A percentile compares a stretch with the other conserved stretches of the same genome.
Evolutionary conservation across 2,797 vertebrate genomes (phyloP).

Genomic region (Melopsittacus undulatus): DNA sequence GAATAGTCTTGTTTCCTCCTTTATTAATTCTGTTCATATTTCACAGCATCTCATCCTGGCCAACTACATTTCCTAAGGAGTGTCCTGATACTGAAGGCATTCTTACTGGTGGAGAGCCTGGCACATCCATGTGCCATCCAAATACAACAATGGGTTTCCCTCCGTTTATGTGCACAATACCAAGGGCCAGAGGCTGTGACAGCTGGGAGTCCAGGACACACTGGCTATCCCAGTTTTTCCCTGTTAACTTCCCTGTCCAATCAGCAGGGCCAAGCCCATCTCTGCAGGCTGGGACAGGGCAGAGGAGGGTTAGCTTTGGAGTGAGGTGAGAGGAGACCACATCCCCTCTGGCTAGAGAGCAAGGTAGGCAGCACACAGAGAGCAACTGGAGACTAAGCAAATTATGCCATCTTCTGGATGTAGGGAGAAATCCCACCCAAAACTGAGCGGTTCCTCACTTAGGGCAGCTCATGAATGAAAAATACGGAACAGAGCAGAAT

Average conservation of each 20-base stretch:
- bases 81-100: background rate
- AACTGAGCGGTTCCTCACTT: fast-evolving
- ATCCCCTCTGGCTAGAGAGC: background rate
- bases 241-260: background rate
- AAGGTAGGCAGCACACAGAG: background rate
- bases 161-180: background rate
- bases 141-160: background rate
- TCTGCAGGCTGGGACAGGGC: background rate
- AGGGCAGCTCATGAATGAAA: background rate
- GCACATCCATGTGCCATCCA: background rate
- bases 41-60: background rate
- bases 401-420: constrained; percentile 35
- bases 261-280: background rate
- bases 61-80: background rate
- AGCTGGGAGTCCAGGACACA: fast-evolving
- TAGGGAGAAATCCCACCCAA: background rate
- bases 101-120: background rate
- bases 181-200: fast-evolving
- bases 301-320: background rate
- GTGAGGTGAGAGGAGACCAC: background rate
- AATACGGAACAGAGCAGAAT: background rate
- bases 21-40: background rate
- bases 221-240: background rate
- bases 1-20: background rate
- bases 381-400: background rate